Base-by-base conservation (phyloP, 37 sponge, comb jelly and placozoan species). In the Halisarca cf. caerulea region DNA sequence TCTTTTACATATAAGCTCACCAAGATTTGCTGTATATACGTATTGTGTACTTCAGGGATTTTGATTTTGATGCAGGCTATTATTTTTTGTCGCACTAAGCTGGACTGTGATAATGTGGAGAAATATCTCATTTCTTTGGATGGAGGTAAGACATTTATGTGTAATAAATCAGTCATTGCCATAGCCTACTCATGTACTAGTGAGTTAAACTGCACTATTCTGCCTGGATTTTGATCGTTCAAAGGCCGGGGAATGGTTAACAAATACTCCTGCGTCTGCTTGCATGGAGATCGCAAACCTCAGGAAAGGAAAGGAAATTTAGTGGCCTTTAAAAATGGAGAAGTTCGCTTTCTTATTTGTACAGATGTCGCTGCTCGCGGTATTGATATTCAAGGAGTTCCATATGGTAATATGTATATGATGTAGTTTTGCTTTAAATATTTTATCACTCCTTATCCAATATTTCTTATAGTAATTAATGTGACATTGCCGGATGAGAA, bases 41-140 rank as follows among this genome's bases (percentile, higher is more conserved):
- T n/a, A n/a, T n/a, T n/a, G n/a, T n/a, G n/a, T n/a, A n/a, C n/a
- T n/a, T n/a, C n/a, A n/a, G n/a, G n/a, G n/a, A n/a, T n/a, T 47
- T 6, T 47, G 9, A 47, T 47, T 47, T 6, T 47, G 51, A 20
- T 24, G 25, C 45, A 74, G 81, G 97, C 94, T 37, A 93, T 98
- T 58, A 78, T 98, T 5, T 98, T 98, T 88, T 98, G 99, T 58
- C 87, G 99, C 38, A 98, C 99, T 5, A 98, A 98, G 74, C 87
- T 98, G 2, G 99, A 98, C 82, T 98, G 99, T 84, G 99, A 98
- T 80, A 98, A 98, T 79, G 70, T 94, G 47, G 99, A 98, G 90
- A 38, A 53, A 0, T 94, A 91, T 81, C 89, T 98, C 3, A 34
- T 66, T 42, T 66, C 58, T 14, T 62, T 90, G 0, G 96, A 92